Percentiles rank a stretch among this genome's conserved stretches.
phyloP scores from a whole-genome alignment of 2,113 vertebrate species.

The Chionis minor region DNA sequence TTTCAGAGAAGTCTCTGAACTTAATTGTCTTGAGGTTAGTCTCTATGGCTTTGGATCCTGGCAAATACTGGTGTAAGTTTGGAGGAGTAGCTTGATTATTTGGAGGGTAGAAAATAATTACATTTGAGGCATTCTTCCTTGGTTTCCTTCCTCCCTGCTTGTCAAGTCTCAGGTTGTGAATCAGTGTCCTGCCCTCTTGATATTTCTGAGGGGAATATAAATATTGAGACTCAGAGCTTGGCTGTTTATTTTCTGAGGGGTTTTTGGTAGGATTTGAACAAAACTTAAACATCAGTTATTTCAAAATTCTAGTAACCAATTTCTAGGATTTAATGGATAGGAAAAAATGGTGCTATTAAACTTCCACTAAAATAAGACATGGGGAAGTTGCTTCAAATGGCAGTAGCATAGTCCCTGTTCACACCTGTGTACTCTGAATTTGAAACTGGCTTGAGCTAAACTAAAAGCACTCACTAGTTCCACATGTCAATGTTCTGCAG shows the following conservation, averaged over 20 bases:
- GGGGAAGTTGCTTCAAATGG: neutral
- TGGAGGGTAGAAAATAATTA: neutral
- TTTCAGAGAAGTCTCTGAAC: neutral
- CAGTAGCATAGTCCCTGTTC: neutral
- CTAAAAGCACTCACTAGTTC: neutral
- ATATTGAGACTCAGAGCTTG: neutral
- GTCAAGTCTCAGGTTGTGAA: neutral
- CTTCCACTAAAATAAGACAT: neutral
- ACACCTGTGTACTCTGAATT: neutral
- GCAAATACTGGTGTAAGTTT: neutral
- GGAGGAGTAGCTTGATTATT: neutral
- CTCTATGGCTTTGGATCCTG: neutral
- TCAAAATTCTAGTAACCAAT: neutral
- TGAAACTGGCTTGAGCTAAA: neutral
- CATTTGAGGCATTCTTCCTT: neutral
- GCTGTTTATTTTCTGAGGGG: neutral
- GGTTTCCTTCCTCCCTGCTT: conserved; percentile 10
- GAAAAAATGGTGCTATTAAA: neutral
- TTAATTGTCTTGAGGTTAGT: neutral
- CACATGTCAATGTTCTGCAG: neutral
- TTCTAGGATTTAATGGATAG: neutral
- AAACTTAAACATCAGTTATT: neutral
- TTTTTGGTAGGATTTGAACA: neutral
- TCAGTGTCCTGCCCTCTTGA: neutral
- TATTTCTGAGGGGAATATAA: neutral